Conservation (phyloP, 92 coral and sea anemone genomes). For the Metridium senile region DNA sequence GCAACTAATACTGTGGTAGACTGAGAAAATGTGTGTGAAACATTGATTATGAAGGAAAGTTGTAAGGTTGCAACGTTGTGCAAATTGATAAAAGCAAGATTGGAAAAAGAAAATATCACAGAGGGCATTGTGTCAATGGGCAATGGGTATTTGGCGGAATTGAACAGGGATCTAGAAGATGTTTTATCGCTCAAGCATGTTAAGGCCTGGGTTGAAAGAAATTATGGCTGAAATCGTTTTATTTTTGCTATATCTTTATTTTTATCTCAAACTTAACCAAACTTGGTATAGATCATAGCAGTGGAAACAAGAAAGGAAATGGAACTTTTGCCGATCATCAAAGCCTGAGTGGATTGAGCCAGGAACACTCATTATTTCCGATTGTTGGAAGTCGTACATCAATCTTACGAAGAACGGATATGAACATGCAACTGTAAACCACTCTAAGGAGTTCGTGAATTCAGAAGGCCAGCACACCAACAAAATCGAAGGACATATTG, state of each 20-base stretch:
- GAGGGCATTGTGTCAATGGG: background rate
- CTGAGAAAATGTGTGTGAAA: background rate
- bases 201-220: no score
- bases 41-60: background rate
- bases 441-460: constrained; percentile 49
- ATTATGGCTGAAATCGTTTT: no score
- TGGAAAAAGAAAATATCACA: background rate
- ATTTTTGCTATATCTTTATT: no score
- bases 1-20: background rate
- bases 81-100: background rate
- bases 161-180: background rate
- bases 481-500: constrained; percentile 62
- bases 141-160: background rate
- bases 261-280: no score
- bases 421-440: constrained; percentile 44
- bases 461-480: constrained; percentile 52
- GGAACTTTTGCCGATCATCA: background rate
- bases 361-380: constrained; percentile 43
- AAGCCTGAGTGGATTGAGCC: constrained; percentile 46
- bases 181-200: background rate
- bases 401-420: constrained; percentile 55
- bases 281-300: no score
- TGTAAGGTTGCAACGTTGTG: background rate
- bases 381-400: constrained; percentile 46
- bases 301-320: background rate